phyloP scores from a whole-genome alignment of 2,797 vertebrate species.

The Okamejei kenojei region DNA sequence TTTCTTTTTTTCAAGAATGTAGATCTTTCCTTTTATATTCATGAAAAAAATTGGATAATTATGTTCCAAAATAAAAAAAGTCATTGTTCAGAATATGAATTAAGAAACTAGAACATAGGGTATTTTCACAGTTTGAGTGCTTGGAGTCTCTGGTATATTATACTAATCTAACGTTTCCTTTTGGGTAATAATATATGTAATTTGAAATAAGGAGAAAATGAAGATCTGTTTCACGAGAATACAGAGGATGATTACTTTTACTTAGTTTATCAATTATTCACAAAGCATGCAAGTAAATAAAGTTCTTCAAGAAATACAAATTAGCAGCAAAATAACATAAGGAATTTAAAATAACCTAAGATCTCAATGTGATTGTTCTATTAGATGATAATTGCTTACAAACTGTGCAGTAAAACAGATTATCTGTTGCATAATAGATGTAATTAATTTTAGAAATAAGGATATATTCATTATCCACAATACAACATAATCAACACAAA shows the following conservation, averaged over 20 bases:
- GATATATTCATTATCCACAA: no score
- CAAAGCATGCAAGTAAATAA: not conserved
- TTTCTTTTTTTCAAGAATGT: not conserved
- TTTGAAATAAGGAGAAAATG: not conserved
- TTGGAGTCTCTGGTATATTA: not conserved
- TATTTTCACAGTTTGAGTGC: not conserved
- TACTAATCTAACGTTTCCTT: not conserved
- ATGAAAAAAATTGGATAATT: not conserved
- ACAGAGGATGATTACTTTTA: not conserved
- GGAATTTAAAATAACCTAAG: not conserved
- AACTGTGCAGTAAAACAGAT: not conserved
- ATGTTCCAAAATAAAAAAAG: not conserved
- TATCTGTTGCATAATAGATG: not conserved
- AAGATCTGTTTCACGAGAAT: not conserved
- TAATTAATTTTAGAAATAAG: not conserved
- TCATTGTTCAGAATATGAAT: not conserved
- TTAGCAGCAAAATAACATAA: not conserved
- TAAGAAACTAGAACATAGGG: not conserved
- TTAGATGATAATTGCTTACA: not conserved
- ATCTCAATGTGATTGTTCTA: not conserved
- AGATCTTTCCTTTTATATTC: not conserved
- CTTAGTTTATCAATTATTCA: not conserved
- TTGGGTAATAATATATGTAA: not conserved
- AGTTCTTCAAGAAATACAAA: not conserved
- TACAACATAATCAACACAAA: not conserved